Evolutionary conservation across 2,888 invertebrate genomes (phyloP).

Genomic region (Drosophila paranaensis): DNA sequence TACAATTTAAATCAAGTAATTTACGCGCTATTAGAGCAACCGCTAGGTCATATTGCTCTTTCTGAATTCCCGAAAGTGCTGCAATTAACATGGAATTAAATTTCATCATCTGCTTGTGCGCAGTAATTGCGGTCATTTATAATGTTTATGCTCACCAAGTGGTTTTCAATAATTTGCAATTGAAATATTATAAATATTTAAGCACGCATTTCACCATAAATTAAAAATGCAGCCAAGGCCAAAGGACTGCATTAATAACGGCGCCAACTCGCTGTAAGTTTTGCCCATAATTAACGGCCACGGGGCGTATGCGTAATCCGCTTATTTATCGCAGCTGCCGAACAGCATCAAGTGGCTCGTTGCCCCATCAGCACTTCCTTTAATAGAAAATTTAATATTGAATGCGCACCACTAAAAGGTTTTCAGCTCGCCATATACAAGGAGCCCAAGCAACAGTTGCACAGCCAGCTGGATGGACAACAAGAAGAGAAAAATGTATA

Average conservation of each 20-base stretch:
- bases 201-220: conserved; percentile 36
- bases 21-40: conserved; percentile 70
- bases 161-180: conserved; percentile 60
- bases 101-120: conserved; percentile 38
- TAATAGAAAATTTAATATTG: conserved; percentile 34
- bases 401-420: conserved; percentile 12
- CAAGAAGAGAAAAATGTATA: not conserved
- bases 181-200: conserved; percentile 39
- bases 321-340: conserved; percentile 26
- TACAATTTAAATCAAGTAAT: conserved; percentile 66
- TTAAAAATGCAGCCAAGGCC: conserved; percentile 36
- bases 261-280: conserved; percentile 3
- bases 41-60: conserved; percentile 25
- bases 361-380: conserved; percentile 7
- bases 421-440: not conserved
- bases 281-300: conserved; percentile 12
- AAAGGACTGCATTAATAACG: conserved; percentile 47
- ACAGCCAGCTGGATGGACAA: conserved; percentile 12
- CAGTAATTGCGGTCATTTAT: conserved; percentile 61
- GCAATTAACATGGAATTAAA: conserved; percentile 71
- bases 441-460: conserved; percentile 69
- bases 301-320: conserved; percentile 42
- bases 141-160: conserved; percentile 53
- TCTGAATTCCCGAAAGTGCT: conserved; percentile 16
- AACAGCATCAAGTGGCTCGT: conserved; percentile 10